Base-by-base conservation (phyloP, 2,888 invertebrate genomes). In the Hirtodrosophila duncani region DNA sequence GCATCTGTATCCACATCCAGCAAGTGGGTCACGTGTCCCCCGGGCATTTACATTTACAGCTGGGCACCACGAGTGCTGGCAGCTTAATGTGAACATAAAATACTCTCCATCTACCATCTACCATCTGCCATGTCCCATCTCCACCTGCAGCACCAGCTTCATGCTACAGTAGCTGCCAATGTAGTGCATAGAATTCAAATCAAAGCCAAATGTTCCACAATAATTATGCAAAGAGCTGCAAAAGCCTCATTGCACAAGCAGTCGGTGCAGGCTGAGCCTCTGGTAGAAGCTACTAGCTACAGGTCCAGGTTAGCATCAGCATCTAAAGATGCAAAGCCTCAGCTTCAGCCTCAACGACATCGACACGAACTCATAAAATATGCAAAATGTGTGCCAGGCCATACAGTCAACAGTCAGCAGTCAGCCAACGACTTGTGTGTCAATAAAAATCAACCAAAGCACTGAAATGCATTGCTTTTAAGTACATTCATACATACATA, bases 381-480 rank as follows among this genome's bases (percentile, higher is more conserved):
- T 75, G 81, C 75, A 72, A 82, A 75, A 75, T 82, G 75, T 75
- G 75, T 78, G 81, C 79, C 82, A 82, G 81, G 63, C 77, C 75
- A 41, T 60, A 57, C 23, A 52, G 24, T 6, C n/a, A 18, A 4
- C 21, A 26, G 50, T 48, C 31, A 7, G 29, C 55, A 55, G 33
- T 52, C 51, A 33, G 51, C 68, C 60, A 80, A 78, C 70, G 71
- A 82, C 75, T 75, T 82, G 82, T 75, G 82, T 75, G 74, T 75
- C 74, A 75, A 75, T 75, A 75, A 75, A 82, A 75, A 82, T 75
- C 74, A 82, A 67, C 82, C 55, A 67, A 42, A 63, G 77, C 80
- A 55, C 65, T 50, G 56, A 52, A 68, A 61, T 52, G 69, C 70
- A 67, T 63, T 56, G 39, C 51, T 9, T 27, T 20, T 21, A 11